A percentile compares a stretch with the other conserved stretches of the same genome.
Conservation (phyloP, 2,797 vertebrate genomes). For the Thripadectes ignobilis region DNA sequence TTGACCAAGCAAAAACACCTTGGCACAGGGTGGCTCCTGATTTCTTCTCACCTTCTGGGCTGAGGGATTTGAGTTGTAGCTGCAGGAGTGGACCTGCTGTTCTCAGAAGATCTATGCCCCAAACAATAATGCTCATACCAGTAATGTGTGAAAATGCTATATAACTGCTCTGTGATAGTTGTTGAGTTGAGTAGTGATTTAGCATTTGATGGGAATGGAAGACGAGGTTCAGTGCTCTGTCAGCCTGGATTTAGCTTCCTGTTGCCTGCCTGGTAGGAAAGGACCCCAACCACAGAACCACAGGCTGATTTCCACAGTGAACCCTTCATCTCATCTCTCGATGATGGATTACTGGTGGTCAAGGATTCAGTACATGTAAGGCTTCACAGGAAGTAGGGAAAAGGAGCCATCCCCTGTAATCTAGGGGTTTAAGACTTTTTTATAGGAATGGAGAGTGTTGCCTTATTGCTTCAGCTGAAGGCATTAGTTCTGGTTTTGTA, state of each 20-base stretch:
- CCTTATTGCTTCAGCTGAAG: not conserved
- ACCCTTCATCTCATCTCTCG: not conserved
- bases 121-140: not conserved
- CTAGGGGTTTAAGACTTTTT: not conserved
- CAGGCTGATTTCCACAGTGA: not conserved
- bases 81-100: not conserved
- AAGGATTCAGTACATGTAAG: fast-evolving
- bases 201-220: not conserved
- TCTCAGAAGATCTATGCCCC: not conserved
- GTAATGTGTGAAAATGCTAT: not conserved
- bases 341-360: not conserved
- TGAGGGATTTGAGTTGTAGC: not conserved
- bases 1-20: not conserved
- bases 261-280: not conserved
- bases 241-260: not conserved
- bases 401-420: not conserved
- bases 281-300: not conserved
- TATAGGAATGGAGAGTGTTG: not conserved
- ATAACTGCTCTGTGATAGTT: not conserved
- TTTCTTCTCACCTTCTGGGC: not conserved
- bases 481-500: not conserved
- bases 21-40: not conserved
- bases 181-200: not conserved
- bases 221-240: not conserved
- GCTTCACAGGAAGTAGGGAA: not conserved